Evolutionary conservation across 2,797 vertebrate species (phyloP).

Genomic region (Enteromius paludinosus): DNA sequence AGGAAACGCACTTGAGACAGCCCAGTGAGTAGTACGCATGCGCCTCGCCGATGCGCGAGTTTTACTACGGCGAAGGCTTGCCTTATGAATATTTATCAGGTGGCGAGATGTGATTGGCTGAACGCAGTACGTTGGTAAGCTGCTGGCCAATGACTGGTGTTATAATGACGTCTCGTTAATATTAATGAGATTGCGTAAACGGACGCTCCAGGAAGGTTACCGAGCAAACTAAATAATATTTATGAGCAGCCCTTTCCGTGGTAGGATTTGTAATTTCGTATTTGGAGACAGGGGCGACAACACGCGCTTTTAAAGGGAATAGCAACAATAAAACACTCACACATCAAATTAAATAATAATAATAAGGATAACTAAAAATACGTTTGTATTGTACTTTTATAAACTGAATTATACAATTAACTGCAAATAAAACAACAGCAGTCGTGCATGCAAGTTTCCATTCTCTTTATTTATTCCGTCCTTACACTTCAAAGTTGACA

Average conservation of each 20-base stretch:
- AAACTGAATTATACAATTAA: background rate
- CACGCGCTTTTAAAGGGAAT: background rate
- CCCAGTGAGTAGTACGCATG: constrained; percentile 21
- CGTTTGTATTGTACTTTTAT: background rate
- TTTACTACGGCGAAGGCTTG: background rate
- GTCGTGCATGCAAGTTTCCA: background rate
- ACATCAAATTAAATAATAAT: background rate
- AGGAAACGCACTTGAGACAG: constrained; percentile 46
- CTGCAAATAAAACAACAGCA: constrained; percentile 1
- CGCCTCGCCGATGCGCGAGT: background rate
- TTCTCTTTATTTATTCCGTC: constrained; percentile 49
- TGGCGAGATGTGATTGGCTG: background rate
- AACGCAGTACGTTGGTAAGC: background rate
- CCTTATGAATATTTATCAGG: constrained; percentile 15
- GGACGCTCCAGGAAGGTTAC: background rate
- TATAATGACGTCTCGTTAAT: background rate
- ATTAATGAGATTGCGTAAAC: background rate
- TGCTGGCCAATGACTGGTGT: background rate
- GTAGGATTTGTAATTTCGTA: background rate
- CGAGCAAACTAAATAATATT: constrained; percentile 9
- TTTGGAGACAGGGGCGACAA: constrained; percentile 5
- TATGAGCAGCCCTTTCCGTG: background rate
- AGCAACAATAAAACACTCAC: background rate
- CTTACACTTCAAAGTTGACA: constrained; percentile 39
- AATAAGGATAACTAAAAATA: background rate